Base-by-base conservation (phyloP, 2,888 invertebrate species). In the Heteromyza rotundicornis region DNA sequence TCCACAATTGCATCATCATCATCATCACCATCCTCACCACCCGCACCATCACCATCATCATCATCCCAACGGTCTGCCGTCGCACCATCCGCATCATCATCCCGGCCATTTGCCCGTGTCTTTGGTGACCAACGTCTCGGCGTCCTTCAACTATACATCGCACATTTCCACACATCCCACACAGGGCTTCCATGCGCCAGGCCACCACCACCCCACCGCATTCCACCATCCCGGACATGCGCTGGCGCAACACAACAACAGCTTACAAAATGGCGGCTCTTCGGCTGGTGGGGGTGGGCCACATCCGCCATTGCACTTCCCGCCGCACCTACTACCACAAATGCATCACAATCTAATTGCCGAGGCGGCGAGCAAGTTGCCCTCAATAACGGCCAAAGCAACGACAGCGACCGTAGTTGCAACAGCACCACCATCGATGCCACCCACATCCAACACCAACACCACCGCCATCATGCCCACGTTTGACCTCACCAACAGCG, bases 141-240 rank as follows among this genome's bases (percentile, higher is more conserved):
- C 82, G 10, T 82, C 82, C n/a, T 82, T 83, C 60, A 83, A 82
- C 70, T 83, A 82, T 55, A 82, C 82, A 17, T 82, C 82, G 24
- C 82, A 82, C 64, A 82, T 82, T 35, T 80, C 81, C 14, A 75
- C 81, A 2, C 81, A 80, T 52, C 75, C 76, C 14, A 68, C 73
- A 8, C 72, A 75, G 1, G 70, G 71, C 2, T 78, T 76, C 20
- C 80, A 80, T 59, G 19, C 72, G 70, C 50, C 57, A 12, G 57
- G 62, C 14, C 24, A 40, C 10, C 73, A n/a, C n/a, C n/a, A n/a
- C 40, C 73, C 65, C 20, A 72, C 63, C 56, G 72, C 64, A 40
- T 72, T 71, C 49, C 47, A 47, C 47, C 80, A 74, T 69, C 78
- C 80, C 3, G 68, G 66, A 1, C 77, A 78, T 59, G 56, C 68